Conservation (phyloP, 2,888 invertebrate genomes). For the Leptodirus hochenwartii region DNA sequence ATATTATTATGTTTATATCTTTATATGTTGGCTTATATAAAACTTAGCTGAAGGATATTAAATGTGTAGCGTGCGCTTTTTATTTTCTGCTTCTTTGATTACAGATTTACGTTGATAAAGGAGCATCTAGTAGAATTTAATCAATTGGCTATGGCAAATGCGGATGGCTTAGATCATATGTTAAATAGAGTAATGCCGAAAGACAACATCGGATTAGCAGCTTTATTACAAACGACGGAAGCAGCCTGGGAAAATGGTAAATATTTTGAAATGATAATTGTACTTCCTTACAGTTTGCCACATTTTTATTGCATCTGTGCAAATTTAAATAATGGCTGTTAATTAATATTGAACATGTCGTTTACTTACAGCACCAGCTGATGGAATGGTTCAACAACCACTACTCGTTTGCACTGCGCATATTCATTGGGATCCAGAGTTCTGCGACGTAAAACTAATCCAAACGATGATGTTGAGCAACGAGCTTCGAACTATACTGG, state of each 20-base stretch:
- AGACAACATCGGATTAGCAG: constrained; percentile 96
- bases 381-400: constrained; percentile 46
- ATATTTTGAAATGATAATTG: neutral
- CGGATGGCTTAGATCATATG: constrained; percentile 97
- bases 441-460: constrained; percentile 96
- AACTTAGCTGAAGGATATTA: no score
- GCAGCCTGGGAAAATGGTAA: constrained; percentile 81
- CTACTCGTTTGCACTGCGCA: constrained; percentile 95
- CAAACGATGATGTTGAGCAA: constrained; percentile 98
- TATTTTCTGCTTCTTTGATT: constrained; percentile 19
- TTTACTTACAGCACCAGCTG: constrained; percentile 7
- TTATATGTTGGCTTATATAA: no score
- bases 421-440: constrained; percentile 99
- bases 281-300: constrained; percentile 3
- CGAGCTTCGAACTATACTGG: constrained; percentile 74
- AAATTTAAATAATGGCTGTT: neutral
- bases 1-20: no score
- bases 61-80: no score
- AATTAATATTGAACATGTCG: neutral
- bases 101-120: constrained; percentile 83
- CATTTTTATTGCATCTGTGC: constrained; percentile 1
- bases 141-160: constrained; percentile 95
- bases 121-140: constrained; percentile 97
- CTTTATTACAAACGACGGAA: constrained; percentile 86
- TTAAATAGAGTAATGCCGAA: constrained; percentile 97